A percentile compares a stretch with the other conserved stretches of the same genome.
phyloP scores from a whole-genome alignment of 1,140 invertebrate species.

The Drosophila takahashii region DNA sequence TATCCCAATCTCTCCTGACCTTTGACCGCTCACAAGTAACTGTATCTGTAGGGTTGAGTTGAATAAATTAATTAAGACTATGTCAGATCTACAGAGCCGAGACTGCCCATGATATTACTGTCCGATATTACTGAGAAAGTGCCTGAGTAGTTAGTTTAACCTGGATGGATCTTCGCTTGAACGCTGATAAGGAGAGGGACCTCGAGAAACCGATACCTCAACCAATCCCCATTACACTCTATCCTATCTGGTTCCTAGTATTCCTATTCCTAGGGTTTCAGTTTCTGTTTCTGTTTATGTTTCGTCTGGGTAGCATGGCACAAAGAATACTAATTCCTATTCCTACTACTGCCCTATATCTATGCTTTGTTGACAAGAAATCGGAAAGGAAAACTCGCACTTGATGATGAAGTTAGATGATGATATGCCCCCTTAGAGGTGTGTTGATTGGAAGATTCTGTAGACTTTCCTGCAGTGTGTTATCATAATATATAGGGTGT shows the following conservation, averaged over 20 bases:
- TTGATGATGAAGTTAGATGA: slow-evolving; percentile 26
- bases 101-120: neutral
- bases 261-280: neutral
- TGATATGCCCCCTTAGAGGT: slow-evolving; percentile 31
- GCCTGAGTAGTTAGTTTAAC: slow-evolving; percentile 1
- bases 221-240: slow-evolving; percentile 4
- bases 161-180: slow-evolving; percentile 57
- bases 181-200: slow-evolving; percentile 36
- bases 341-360: slow-evolving; percentile 17
- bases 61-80: slow-evolving; percentile 70
- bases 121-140: slow-evolving; percentile 3
- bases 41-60: slow-evolving; percentile 31
- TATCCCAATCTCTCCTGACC: neutral
- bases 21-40: slow-evolving; percentile 12
- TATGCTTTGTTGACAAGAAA: slow-evolving; percentile 18
- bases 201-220: neutral
- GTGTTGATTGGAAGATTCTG: slow-evolving; percentile 12
- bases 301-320: slow-evolving; percentile 45
- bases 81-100: slow-evolving; percentile 35
- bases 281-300: slow-evolving; percentile 2
- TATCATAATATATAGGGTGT: slow-evolving; percentile 26
- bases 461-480: slow-evolving; percentile 16
- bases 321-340: slow-evolving; percentile 54
- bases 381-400: slow-evolving; percentile 26
- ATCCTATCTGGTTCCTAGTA: neutral